A percentile compares a stretch with the other conserved stretches of the same genome.
Conservation (phyloP, 1,140 invertebrate genomes). For the Eumeta japonica region DNA sequence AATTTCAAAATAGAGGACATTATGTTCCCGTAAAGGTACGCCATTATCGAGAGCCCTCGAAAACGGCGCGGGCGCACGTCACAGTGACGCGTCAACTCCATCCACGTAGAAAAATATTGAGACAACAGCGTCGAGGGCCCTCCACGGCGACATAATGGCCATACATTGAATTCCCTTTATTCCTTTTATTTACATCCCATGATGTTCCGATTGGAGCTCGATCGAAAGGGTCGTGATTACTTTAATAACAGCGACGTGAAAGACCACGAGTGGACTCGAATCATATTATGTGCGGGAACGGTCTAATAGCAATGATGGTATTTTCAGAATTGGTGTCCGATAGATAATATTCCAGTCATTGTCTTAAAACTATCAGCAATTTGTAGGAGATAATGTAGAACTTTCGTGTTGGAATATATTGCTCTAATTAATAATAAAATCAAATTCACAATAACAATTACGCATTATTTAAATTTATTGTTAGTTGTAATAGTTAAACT, state of each 20-base stretch:
- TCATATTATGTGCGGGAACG: constrained; percentile 47
- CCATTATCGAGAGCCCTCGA: constrained; percentile 49
- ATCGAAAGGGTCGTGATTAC: constrained; percentile 51
- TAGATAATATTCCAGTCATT: too few relatives aligned
- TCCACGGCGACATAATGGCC: constrained; percentile 49
- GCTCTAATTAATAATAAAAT: too few relatives aligned
- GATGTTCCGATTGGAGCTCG: constrained; percentile 51
- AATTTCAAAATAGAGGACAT: too few relatives aligned
- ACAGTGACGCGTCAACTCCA: constrained; percentile 48
- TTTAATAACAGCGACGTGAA: constrained; percentile 52
- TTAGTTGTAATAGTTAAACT: too few relatives aligned
- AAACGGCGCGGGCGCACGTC: constrained; percentile 39
- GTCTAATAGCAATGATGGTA: too few relatives aligned
- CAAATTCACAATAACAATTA: too few relatives aligned
- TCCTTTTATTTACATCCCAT: constrained; percentile 56
- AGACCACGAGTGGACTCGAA: constrained; percentile 43
- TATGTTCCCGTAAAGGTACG: constrained; percentile 53
- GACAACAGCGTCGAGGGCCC: constrained; percentile 47
- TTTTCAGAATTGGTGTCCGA: too few relatives aligned
- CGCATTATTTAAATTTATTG: too few relatives aligned
- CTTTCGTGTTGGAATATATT: too few relatives aligned
- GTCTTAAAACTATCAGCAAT: too few relatives aligned
- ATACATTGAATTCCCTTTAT: constrained; percentile 53
- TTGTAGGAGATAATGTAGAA: too few relatives aligned
- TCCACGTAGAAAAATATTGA: constrained; percentile 55